Evolutionary conservation across 53 echinoderm and acorn worm species (phyloP), one percentile per base, ranked within the genome.

Genomic region (Zoroaster sp.): DNA sequence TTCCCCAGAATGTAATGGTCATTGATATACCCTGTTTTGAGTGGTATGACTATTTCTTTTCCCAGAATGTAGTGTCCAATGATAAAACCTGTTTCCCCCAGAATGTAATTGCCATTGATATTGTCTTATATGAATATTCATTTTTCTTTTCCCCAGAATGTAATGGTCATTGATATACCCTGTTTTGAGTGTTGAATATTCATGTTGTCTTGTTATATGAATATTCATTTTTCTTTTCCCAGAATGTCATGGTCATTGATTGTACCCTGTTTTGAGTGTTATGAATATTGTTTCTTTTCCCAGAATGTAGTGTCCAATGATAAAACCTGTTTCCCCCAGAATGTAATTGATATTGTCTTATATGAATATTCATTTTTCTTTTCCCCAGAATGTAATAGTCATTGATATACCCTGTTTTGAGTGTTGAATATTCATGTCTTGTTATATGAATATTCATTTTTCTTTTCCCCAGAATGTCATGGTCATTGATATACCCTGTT

Each of bases 231-330:
- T 72, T 49, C 37, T 36, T 70, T 52, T 36, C 42, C 4, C 73
- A 97, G 97, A 93, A 78, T 79, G 95, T 97, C 49, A 95, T 97
- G 92, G 88, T 93, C 35, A 97, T 92, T 88, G 93, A n/a, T 93
- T 35, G 88, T 92, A 87, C 97, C 92, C 42, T 97, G 93, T 77
- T 97, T 93, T 93, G 97, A n/a, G 21, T 20, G 5, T 20, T 21
- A 21, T 54, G 2, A 21, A 54, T 54, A 54, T 54, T 54, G 54
- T 54, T 52, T 54, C 7, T 18, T 54, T 54, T 54, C 54, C 54
- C 15, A n/a, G 54, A 54, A 54, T 54, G 5, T 4, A 52, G 20
- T n/a, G 20, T 1, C n/a, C 5, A 18, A 51, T 2, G 4, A 51
- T 0, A 5, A 18, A 51, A 3, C n/a, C 52, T 0, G 15, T 49